A percentile compares a stretch with the other conserved stretches of the same genome.
Evolutionary conservation across 1,140 invertebrate species (phyloP).

Genomic region (Drosophila miranda): DNA sequence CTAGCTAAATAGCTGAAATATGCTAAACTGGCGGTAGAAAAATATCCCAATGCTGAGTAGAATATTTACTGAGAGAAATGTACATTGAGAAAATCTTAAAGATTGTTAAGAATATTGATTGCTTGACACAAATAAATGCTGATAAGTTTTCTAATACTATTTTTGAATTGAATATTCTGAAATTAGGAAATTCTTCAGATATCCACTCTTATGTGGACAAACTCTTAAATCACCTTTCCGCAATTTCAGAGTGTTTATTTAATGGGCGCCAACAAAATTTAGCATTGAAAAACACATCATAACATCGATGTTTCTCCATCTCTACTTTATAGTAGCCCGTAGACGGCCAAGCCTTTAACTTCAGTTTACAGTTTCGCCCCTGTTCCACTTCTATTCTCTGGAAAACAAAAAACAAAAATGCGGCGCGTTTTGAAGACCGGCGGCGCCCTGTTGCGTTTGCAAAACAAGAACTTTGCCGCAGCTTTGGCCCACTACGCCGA

Average conservation of each 20-base stretch:
- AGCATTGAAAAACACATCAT: too few species aligned
- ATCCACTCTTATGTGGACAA: background rate
- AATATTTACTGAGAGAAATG: background rate
- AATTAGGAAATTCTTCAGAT: constrained; percentile 18
- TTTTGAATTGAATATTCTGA: constrained; percentile 10
- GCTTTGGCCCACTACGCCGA: constrained; percentile 52
- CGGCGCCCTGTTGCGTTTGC: constrained; percentile 45
- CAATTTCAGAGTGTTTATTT: too few species aligned
- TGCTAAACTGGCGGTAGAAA: background rate
- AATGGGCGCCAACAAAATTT: too few species aligned
- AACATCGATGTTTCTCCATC: background rate
- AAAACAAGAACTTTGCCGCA: constrained; percentile 44
- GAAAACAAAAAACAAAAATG: constrained; percentile 39
- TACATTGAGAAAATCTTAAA: background rate
- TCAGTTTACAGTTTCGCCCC: constrained; percentile 9
- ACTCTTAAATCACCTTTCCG: constrained; percentile 1
- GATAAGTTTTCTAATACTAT: background rate
- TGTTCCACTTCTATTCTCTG: background rate
- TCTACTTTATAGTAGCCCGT: constrained; percentile 31
- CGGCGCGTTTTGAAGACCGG: constrained; percentile 62
- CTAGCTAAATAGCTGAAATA: too few species aligned
- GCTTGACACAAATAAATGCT: background rate
- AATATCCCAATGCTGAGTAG: background rate
- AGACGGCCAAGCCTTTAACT: constrained; percentile 34
- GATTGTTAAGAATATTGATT: constrained; percentile 2